A percentile compares a stretch with the other conserved stretches of the same genome.
These are phyloP conservation scores for Isoperla grammatica DNA, from an alignment of 2,888 invertebrate species.

Conservation along the genomic window DNA sequence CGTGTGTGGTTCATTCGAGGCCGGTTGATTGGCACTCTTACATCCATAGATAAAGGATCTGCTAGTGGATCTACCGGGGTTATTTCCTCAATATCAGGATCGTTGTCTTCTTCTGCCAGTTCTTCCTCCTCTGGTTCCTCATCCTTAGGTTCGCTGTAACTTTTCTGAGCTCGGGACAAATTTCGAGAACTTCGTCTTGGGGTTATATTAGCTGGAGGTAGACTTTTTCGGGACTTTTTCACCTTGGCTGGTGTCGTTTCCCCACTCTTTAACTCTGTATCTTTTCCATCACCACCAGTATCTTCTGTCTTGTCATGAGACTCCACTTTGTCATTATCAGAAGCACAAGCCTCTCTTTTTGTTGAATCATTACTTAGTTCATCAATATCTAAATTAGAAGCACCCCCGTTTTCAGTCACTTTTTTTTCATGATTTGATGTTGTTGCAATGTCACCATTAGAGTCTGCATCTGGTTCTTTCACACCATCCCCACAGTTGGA, in stretches of 20 bases:
- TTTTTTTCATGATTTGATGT: background rate
- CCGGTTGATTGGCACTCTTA: constrained; percentile 11
- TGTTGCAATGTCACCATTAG: background rate
- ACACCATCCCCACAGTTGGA: background rate
- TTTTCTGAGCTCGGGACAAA: constrained; percentile 50
- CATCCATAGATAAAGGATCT: constrained; percentile 33
- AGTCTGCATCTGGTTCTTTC: no score
- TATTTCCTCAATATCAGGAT: constrained; percentile 56
- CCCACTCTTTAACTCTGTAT: constrained; percentile 39
- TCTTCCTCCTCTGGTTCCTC: background rate
- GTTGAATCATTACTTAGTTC: constrained; percentile 23
- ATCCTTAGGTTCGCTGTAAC: constrained; percentile 45
- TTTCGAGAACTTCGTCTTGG: constrained; percentile 53
- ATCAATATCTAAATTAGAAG: constrained; percentile 13
- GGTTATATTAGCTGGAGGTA: constrained; percentile 40
- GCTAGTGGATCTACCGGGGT: constrained; percentile 54
- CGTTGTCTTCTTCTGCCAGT: background rate
- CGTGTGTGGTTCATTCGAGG: constrained; percentile 23
- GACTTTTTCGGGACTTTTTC: constrained; percentile 29
- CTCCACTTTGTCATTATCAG: constrained; percentile 20
- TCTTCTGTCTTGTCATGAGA: constrained; percentile 35
- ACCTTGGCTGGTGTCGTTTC: constrained; percentile 40
- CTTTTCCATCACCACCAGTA: constrained; percentile 31
- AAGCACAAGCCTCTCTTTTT: constrained; percentile 31
- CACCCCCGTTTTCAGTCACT: background rate